phyloP scores from a whole-genome alignment of 2,888 invertebrate genomes.

The Tachina fera region DNA sequence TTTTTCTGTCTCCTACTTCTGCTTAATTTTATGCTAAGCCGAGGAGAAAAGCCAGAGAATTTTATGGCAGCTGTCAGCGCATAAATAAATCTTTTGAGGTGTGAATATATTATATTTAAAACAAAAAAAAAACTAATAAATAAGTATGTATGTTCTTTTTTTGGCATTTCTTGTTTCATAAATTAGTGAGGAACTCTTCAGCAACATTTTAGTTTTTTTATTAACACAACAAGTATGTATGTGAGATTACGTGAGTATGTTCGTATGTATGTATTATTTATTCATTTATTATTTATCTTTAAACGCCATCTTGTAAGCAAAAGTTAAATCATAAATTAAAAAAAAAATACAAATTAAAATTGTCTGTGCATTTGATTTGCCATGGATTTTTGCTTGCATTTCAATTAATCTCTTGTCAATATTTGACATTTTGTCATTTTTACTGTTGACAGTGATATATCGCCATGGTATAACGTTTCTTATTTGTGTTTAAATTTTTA shows the following conservation, averaged over 20 bases:
- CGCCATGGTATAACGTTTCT: slow-evolving; percentile 59
- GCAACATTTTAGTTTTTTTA: slow-evolving; percentile 2
- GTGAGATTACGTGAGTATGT: not conserved
- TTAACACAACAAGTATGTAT: not conserved
- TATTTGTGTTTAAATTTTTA: slow-evolving; percentile 31
- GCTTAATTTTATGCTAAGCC: slow-evolving; percentile 7
- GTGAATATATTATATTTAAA: slow-evolving; percentile 70
- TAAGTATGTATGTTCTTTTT: slow-evolving; percentile 62
- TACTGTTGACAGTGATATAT: slow-evolving; percentile 74
- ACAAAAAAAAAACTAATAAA: not conserved
- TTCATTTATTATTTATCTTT: slow-evolving; percentile 62
- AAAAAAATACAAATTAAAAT: slow-evolving; percentile 1
- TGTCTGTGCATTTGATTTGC: slow-evolving; percentile 58
- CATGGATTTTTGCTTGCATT: slow-evolving; percentile 67
- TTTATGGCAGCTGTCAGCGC: slow-evolving; percentile 72
- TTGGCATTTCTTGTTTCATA: slow-evolving; percentile 50
- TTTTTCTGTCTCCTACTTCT: slow-evolving; percentile 6
- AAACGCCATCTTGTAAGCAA: slow-evolving; percentile 70
- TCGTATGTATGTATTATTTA: slow-evolving; percentile 26
- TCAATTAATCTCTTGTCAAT: slow-evolving; percentile 75
- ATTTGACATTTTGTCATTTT: slow-evolving; percentile 75
- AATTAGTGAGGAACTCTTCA: slow-evolving; percentile 45
- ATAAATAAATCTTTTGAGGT: slow-evolving; percentile 73
- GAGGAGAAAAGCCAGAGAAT: not conserved
- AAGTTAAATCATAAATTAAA: slow-evolving; percentile 15